Base-by-base conservation (phyloP, 2,113 vertebrate genomes). In the Protobothrops mucrosquamatus region DNA sequence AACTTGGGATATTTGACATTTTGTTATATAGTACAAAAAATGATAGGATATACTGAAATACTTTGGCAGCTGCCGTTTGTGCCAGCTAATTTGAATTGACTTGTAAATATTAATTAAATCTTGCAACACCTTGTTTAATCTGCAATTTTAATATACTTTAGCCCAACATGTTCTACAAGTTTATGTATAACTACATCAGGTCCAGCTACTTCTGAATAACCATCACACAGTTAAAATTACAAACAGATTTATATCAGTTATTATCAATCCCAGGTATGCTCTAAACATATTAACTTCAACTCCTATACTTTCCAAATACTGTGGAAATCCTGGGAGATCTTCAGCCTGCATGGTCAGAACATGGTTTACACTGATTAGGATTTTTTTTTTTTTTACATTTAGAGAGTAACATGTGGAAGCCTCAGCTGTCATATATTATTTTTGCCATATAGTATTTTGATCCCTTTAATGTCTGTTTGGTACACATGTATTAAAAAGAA, bases 131-230 rank as follows among this genome's bases (percentile, higher is more conserved):
- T 95, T 95, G 48, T 93, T 97, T 97, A 96, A 96, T 96, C 95
- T 96, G 96, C 90, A 95, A 94, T 29, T 96, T 97, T 96, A 97
- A 97, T 96, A 96, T 96, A 95, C 96, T 96, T 95, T 95, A 95
- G 95, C 95, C 95, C 94, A 96, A 95, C 96, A 95, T 97, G 97
- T 96, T 97, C 96, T 96, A 89, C 97, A 96, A 94, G 97, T 97
- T 93, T 93, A 87, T 86, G 43, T 97, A 94, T 69, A 74, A 95
- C 95, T 96, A 95, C 94, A 95, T 96, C 96, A 96, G 95, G 96
- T 95, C 96, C 95, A 97, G 95, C 94, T 96, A 92, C 95, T 97
- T 95, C 95, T 64, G 46, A 93, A 69, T 34, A 15, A 95, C 94
- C 88, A 0, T 96, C 95, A 54, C 96, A 96, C 93, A 89, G 56